Evolutionary conservation across 2,888 invertebrate species (phyloP).

Genomic region (Tipula helvola): DNA sequence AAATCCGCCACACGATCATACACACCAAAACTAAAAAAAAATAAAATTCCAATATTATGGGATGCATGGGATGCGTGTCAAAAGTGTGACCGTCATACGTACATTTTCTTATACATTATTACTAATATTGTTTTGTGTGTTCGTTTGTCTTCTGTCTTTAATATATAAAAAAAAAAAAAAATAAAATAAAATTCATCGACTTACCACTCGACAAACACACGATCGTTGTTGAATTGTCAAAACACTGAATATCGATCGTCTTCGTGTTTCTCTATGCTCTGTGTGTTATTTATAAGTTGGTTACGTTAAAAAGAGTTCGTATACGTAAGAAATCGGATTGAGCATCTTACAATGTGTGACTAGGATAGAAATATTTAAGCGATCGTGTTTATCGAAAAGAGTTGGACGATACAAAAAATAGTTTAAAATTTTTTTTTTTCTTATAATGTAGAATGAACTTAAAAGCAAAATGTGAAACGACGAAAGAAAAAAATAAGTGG

Average conservation of each 20-base stretch:
- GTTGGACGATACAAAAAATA: not conserved
- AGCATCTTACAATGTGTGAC: not conserved
- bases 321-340: not conserved
- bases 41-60: conserved; percentile 4
- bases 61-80: conserved; percentile 9
- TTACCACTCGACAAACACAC: conserved; percentile 9
- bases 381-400: not conserved
- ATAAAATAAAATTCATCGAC: not conserved
- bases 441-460: not conserved
- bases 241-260: not conserved
- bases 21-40: not conserved
- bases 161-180: not conserved
- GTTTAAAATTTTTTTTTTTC: not conserved
- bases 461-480: not conserved
- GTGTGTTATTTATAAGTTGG: not conserved
- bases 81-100: conserved; percentile 12
- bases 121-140: not conserved
- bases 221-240: conserved; percentile 6
- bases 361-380: not conserved
- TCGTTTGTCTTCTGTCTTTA: not conserved
- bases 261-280: not conserved
- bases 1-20: not conserved
- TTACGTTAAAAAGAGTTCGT: not conserved
- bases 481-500: not conserved
- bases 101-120: not conserved